Base-by-base conservation (phyloP, 2,113 vertebrate genomes). In the Nibea albiflora region DNA sequence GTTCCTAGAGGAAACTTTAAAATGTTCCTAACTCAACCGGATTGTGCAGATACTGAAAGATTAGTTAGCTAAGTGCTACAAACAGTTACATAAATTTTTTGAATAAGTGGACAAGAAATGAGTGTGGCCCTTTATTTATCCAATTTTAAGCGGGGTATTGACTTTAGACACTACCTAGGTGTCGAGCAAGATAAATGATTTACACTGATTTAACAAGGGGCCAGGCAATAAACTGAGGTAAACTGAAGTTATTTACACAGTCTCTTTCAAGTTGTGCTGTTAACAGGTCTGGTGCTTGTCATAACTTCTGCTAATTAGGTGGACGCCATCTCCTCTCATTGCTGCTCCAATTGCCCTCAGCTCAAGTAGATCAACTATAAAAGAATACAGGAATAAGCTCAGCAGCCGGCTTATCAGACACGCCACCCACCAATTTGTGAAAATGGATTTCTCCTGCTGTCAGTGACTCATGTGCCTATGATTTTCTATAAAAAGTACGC, bases 341-440 rank as follows among this genome's bases (percentile, higher is more conserved):
- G 58, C 46, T 17, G 57, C 22, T 47, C 24, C 65, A 26, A 56
- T 76, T n/a, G 5, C 28, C 24, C 46, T 50, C 63, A 67, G 72
- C 80, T 58, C 61, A 71, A 46, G 17, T 15, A 57, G 60, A 82
- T 84, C 56, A 66, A 56, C 67, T 66, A 75, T 44, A 74, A 86
- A 66, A 72, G 42, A 58, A 72, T 10, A 28, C 67, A 3, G n/a
- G 19, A 60, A 69, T 22, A 68, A 83, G 47, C 80, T 67, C 77
- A 71, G 81, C 76, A 62, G 61, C 63, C 4, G 24, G 61, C 70
- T 84, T 76, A 86, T 84, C 85, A 75, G 61, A 78, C 73, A 89
- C 78, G 73, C 80, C 83, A 64, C 85, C 73, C 86, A 83, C 82
- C 39, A 8, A 85, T 66, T 84, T 73, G 67, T 56, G 68, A 81